phyloP scores from a whole-genome alignment of 2,888 invertebrate species.

The Caradrina clavipalpis region DNA sequence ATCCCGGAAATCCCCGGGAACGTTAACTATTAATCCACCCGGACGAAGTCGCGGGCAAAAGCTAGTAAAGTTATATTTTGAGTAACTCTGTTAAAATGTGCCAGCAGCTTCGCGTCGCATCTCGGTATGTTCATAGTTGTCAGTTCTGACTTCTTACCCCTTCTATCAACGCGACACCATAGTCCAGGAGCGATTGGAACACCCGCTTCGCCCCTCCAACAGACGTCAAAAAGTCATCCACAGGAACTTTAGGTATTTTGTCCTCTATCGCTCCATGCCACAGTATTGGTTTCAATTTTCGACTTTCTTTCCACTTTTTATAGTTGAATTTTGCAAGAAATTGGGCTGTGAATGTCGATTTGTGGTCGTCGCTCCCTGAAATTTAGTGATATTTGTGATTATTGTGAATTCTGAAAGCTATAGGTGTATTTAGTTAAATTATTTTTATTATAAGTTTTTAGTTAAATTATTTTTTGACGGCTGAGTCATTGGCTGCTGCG shows the following conservation, averaged over 20 bases:
- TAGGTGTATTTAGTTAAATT: too few species aligned
- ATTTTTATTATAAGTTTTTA: too few species aligned
- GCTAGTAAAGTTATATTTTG: too few species aligned
- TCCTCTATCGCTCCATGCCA: slow-evolving; percentile 87
- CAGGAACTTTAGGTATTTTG: slow-evolving; percentile 80
- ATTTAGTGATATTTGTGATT: slow-evolving; percentile 33
- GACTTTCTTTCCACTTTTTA: slow-evolving; percentile 76
- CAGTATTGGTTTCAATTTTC: slow-evolving; percentile 74
- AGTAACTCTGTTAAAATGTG: too few species aligned
- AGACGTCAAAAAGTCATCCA: slow-evolving; percentile 86
- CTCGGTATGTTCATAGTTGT: too few species aligned
- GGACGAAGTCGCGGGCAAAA: too few species aligned
- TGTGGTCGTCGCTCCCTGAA: slow-evolving; percentile 91
- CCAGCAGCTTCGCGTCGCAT: too few species aligned
- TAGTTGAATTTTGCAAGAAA: slow-evolving; percentile 85
- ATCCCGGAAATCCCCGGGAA: too few species aligned
- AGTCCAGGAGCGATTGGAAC: slow-evolving; percentile 88
- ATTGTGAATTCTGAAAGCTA: not conserved
- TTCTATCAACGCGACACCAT: slow-evolving; percentile 89
- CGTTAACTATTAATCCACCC: too few species aligned
- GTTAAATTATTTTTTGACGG: too few species aligned
- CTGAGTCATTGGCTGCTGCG: too few species aligned
- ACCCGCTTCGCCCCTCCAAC: slow-evolving; percentile 83
- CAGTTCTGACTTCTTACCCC: too few species aligned
- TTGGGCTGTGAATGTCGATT: slow-evolving; percentile 85